Evolutionary conservation across 2,888 invertebrate genomes (phyloP).

Genomic region (Abscondita cerata): DNA sequence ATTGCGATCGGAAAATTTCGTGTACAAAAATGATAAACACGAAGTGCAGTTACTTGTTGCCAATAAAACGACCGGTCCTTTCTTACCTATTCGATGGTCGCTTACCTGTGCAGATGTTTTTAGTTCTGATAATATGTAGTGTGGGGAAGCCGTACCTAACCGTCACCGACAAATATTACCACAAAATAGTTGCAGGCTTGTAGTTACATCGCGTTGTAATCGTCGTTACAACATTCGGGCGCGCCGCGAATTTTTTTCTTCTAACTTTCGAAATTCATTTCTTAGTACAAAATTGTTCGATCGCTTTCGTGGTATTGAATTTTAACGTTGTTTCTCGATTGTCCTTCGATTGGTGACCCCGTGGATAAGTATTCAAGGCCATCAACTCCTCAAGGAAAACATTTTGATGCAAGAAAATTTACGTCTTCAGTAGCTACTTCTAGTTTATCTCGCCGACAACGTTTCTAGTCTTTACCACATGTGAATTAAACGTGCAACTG

Average conservation of each 20-base stretch:
- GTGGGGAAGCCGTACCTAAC: constrained; percentile 44
- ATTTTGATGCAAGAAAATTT: constrained; percentile 28
- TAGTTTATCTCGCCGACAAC: constrained; percentile 23
- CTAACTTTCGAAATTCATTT: neutral
- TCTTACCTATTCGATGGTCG: constrained; percentile 20
- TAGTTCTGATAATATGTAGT: constrained; percentile 51
- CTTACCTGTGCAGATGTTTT: constrained; percentile 57
- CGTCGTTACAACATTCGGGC: constrained; percentile 19
- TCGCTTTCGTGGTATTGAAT: neutral
- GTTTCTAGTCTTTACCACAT: constrained; percentile 38
- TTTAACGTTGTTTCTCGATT: neutral
- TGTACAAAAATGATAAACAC: no score
- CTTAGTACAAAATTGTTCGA: constrained; percentile 4
- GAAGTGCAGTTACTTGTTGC: no score
- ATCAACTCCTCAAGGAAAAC: constrained; percentile 26
- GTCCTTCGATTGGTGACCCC: constrained; percentile 29
- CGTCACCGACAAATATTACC: constrained; percentile 38
- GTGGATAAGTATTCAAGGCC: constrained; percentile 24
- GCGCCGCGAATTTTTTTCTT: constrained; percentile 26
- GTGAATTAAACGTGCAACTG: constrained; percentile 42
- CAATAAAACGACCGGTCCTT: neutral
- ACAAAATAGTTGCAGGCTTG: constrained; percentile 39
- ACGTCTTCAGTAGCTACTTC: constrained; percentile 24
- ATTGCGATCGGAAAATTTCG: no score
- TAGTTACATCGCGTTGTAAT: constrained; percentile 22